Evolutionary conservation across 1,140 invertebrate genomes (phyloP).

Genomic region (Diachasma alloeum): DNA sequence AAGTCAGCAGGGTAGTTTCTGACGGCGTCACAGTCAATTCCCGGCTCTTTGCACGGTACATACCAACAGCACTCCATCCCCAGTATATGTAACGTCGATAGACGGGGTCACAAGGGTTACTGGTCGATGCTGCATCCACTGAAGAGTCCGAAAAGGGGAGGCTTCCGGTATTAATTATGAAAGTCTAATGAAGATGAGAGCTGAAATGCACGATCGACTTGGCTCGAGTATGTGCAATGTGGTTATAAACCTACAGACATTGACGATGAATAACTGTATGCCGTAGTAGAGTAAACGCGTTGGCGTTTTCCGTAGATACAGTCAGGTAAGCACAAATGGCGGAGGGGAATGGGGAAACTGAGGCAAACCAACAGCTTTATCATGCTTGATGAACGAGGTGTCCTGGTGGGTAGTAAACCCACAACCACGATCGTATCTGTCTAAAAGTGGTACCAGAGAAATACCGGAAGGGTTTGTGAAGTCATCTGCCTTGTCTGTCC

Average conservation of each 20-base stretch:
- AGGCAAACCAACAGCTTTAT: conserved; percentile 49
- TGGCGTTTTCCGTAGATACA: conserved; percentile 6
- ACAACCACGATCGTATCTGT: conserved; percentile 41
- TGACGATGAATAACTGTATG: not conserved
- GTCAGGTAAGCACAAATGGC: not conserved
- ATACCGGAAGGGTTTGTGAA: not conserved
- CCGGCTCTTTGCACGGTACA: too few relatives aligned
- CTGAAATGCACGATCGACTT: not conserved
- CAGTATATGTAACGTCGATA: too few relatives aligned
- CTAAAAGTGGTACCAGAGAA: conserved; percentile 15
- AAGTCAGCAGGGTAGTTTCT: too few relatives aligned
- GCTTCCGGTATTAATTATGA: not conserved
- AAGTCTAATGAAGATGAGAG: not conserved
- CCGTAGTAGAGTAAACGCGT: not conserved
- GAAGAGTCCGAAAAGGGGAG: too few relatives aligned
- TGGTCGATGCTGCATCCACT: too few relatives aligned
- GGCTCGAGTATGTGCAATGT: not conserved
- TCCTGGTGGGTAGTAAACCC: conserved; percentile 34
- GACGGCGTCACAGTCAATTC: too few relatives aligned
- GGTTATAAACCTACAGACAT: not conserved
- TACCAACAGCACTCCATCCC: too few relatives aligned
- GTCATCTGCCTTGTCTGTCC: not conserved
- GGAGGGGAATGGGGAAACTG: not conserved
- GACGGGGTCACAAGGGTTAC: too few relatives aligned
- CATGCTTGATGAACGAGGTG: conserved; percentile 52